Base-by-base conservation (phyloP, 2,797 vertebrate genomes). In the Thaleichthys pacificus region DNA sequence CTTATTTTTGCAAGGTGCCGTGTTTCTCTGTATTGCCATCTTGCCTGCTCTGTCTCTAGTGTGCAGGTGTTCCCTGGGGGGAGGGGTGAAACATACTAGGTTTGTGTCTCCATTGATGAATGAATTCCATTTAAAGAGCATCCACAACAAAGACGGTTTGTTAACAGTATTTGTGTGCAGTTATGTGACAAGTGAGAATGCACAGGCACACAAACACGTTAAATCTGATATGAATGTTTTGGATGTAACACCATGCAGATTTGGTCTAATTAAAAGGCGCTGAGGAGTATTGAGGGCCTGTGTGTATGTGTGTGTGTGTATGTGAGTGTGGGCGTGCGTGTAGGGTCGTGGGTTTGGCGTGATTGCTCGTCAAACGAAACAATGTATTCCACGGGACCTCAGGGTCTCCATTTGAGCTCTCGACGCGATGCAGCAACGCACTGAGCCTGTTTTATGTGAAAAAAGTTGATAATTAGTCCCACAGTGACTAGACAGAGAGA, bases 381-480 rank as follows among this genome's bases (percentile, higher is more conserved):
- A 95, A 96, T 96, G 85, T 95, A 96, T 96, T 95, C 94, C 77
- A 88, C 84, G 93, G 95, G 93, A 97, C 96, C 96, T 96, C 92
- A 80, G 96, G 96, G 96, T 96, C 94, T 96, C 86, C 92, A 95
- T 92, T 92, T 93, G 93, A 95, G 88, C 92, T 90, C 93, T 90
- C 92, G 84, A 92, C 88, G 87, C 83, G 57, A 93, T 87, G 89
- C 84, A 90, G 89, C 80, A 94, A 92, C 88, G 89, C 91, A 93
- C 85, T 91, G 90, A 94, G 93, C 91, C 93, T 93, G 94, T 95
- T 95, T 95, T 93, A 94, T 95, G 91, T 94, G 90, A 72, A 68
- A 77, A 92, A 96, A 96, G 93, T 95, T 95, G 93, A 93, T 98
- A 98, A 99, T 99, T 97, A 98, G 95, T 98, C 97, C 97, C 97